Conservation (phyloP, 2,888 invertebrate species). For the Syritta pipiens region DNA sequence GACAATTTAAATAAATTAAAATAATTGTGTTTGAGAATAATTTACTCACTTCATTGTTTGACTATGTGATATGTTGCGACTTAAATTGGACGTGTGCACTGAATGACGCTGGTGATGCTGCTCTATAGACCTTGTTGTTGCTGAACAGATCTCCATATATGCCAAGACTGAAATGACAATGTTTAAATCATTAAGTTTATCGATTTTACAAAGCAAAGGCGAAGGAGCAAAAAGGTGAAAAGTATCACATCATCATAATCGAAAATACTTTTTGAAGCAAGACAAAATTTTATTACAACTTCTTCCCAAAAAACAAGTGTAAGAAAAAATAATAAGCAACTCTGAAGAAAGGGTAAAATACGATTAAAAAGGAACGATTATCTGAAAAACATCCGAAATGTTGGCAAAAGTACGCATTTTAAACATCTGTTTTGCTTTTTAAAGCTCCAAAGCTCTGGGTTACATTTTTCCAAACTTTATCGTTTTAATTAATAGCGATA, state of each 20-base stretch:
- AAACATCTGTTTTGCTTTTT: too few relatives aligned
- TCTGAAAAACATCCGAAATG: too few relatives aligned
- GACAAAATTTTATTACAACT: background rate
- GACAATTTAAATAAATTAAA: background rate
- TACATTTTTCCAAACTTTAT: too few relatives aligned
- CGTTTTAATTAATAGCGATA: too few relatives aligned
- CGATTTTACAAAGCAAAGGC: background rate
- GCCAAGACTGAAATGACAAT: conserved; percentile 88
- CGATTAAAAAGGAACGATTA: too few relatives aligned
- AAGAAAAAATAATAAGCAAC: too few relatives aligned
- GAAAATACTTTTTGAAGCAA: conserved; percentile 4
- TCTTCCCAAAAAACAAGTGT: too few relatives aligned
- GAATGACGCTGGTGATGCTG: conserved; percentile 94
- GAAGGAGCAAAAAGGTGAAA: background rate
- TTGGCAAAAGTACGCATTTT: too few relatives aligned
- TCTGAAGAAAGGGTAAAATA: too few relatives aligned
- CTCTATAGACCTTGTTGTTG: conserved; percentile 86
- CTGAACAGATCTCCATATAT: conserved; percentile 97
- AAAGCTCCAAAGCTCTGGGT: too few relatives aligned
- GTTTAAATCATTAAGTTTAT: background rate
- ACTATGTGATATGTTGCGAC: conserved; percentile 78
- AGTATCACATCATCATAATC: background rate
- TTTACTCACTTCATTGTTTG: conserved; percentile 79
- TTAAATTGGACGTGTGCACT: conserved; percentile 87
- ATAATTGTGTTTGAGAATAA: background rate